Conservation (phyloP, 1,140 invertebrate genomes). For the Octopus sinensis region DNA sequence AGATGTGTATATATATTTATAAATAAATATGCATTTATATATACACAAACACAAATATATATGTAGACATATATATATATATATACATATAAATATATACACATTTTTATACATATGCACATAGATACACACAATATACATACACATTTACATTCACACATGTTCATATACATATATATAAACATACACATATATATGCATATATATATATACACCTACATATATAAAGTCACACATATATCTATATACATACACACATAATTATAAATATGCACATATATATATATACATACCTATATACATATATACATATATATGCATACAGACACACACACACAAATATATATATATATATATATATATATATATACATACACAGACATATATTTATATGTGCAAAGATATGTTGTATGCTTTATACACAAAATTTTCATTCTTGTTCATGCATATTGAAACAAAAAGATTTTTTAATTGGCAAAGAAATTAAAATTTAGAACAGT, state of each 20-base stretch:
- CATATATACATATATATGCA: neutral
- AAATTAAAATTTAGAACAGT: no score
- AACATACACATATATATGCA: neutral
- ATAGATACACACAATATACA: neutral
- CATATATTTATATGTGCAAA: no score
- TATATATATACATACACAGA: neutral
- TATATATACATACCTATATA: neutral
- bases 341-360: neutral
- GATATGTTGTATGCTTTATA: no score
- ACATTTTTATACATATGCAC: neutral
- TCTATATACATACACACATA: neutral
- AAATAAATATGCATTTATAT: neutral
- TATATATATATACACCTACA: neutral
- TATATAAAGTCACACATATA: neutral
- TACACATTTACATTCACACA: neutral
- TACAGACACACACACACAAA: neutral
- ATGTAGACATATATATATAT: neutral
- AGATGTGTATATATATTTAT: neutral
- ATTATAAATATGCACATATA: neutral
- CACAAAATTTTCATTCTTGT: no score
- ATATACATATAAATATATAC: neutral
- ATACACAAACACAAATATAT: neutral
- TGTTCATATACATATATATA: neutral
- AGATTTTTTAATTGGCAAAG: no score
- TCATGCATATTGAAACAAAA: no score